Evolutionary conservation across 2,888 invertebrate genomes (phyloP).

Genomic region (Sminthurinus aureus): DNA sequence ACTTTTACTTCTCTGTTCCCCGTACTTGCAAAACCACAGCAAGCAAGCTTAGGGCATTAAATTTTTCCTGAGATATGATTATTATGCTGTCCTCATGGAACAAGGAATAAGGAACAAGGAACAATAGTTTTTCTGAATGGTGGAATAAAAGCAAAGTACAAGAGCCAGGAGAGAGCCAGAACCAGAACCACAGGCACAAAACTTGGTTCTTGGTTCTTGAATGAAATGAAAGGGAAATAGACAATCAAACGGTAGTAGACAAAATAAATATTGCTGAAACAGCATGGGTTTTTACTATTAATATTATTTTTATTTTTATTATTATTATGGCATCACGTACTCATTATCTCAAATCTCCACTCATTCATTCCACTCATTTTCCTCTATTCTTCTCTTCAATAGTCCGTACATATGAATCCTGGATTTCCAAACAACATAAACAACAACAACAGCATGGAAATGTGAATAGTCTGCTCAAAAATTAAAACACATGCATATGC

Average conservation of each 20-base stretch:
- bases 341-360: no score
- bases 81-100: background rate
- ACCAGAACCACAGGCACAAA: no score
- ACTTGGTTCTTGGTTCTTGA: background rate
- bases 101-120: background rate
- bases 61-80: slow-evolving; percentile 1
- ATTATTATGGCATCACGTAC: background rate
- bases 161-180: no score
- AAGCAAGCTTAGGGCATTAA: background rate
- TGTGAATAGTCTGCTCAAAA: no score
- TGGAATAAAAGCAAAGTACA: no score
- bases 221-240: background rate
- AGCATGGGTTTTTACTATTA: background rate
- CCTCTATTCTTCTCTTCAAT: no score
- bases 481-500: no score
- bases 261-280: background rate
- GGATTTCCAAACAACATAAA: no score
- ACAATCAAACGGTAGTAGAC: background rate
- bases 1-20: background rate
- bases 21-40: background rate
- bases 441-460: no score
- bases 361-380: no score
- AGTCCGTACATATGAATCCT: no score
- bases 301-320: background rate
- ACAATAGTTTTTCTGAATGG: background rate